phyloP scores from a whole-genome alignment of 2,888 invertebrate species.

The Listrodromus nycthemerus region DNA sequence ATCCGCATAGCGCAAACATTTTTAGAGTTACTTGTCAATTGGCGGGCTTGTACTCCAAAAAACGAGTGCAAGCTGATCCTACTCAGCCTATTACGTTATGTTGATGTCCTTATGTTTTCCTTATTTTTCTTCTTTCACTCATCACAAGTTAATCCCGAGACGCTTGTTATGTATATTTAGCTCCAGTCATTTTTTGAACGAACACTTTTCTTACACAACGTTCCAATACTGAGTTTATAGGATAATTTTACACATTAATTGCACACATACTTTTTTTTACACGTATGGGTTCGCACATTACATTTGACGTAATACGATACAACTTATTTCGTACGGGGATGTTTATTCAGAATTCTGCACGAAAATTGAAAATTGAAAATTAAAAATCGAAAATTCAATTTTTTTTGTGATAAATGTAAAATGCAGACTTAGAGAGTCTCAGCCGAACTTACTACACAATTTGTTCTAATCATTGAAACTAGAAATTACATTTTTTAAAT shows the following conservation, averaged over 20 bases:
- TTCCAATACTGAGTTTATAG: slow-evolving; percentile 49
- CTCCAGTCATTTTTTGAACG: slow-evolving; percentile 20
- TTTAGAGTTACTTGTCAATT: slow-evolving; percentile 45
- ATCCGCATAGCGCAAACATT: slow-evolving; percentile 59
- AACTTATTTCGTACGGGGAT: neutral
- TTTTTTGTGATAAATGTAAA: neutral
- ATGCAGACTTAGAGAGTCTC: neutral
- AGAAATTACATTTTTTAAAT: neutral
- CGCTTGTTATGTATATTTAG: slow-evolving; percentile 32
- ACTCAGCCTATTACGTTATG: slow-evolving; percentile 47
- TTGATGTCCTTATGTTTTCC: slow-evolving; percentile 10
- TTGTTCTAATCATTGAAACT: neutral
- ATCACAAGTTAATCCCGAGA: slow-evolving; percentile 58
- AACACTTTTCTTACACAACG: slow-evolving; percentile 18
- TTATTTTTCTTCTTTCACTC: slow-evolving; percentile 45
- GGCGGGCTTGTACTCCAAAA: slow-evolving; percentile 39
- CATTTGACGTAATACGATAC: slow-evolving; percentile 25
- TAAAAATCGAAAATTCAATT: neutral
- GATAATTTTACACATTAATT: slow-evolving; percentile 55
- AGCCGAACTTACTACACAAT: neutral
- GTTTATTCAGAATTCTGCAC: neutral
- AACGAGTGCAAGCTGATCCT: slow-evolving; percentile 43
- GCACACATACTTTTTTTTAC: slow-evolving; percentile 44
- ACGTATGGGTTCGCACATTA: slow-evolving; percentile 32
- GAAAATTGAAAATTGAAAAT: neutral